Conservation (phyloP, 2,113 vertebrate genomes). For the Eira barbara region DNA sequence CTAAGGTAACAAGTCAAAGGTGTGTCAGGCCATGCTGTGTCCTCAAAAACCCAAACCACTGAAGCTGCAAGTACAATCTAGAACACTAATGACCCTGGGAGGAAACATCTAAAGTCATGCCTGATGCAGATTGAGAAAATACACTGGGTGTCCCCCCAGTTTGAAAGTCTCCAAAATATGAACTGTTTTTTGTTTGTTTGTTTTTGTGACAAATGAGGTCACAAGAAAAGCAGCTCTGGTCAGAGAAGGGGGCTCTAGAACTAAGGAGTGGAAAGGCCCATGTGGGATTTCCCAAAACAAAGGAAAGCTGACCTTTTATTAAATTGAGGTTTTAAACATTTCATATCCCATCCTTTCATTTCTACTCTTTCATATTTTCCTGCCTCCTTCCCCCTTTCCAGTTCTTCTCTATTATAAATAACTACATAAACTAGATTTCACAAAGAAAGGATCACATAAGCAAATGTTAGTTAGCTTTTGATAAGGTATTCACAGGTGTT, state of each 20-base stretch:
- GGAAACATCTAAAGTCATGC: background rate
- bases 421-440: background rate
- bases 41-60: background rate
- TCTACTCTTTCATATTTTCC: background rate
- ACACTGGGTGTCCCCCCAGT: accelerated
- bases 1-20: background rate
- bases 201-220: background rate
- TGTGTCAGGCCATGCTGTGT: background rate
- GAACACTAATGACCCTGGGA: background rate
- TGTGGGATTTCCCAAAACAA: background rate
- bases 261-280: background rate
- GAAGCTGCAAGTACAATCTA: background rate
- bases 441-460: background rate
- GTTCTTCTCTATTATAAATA: background rate
- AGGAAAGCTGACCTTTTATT: background rate
- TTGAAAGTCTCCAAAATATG: background rate
- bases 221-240: background rate
- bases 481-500: background rate
- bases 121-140: background rate
- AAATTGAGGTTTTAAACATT: background rate
- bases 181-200: background rate
- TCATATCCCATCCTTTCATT: background rate
- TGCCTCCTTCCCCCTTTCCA: background rate
- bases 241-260: background rate
- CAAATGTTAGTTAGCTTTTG: background rate